phyloP scores from a whole-genome alignment of 2,113 vertebrate species.

The Uria lomvia region DNA sequence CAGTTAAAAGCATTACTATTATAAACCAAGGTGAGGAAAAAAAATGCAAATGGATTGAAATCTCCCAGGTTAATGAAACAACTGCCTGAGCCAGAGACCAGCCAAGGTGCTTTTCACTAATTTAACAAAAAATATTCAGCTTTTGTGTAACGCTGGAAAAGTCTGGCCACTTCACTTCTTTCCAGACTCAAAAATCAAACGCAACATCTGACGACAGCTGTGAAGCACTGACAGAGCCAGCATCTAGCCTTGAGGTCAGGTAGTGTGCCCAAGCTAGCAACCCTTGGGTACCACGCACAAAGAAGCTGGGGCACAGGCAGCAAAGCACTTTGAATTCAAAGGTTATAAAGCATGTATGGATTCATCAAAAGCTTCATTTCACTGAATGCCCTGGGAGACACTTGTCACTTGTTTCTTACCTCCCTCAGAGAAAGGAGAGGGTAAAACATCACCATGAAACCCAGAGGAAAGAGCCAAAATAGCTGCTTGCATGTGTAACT shows the following conservation, averaged over 20 bases:
- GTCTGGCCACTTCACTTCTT: not conserved
- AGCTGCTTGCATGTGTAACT: not conserved
- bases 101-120: not conserved
- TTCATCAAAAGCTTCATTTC: not conserved
- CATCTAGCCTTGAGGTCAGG: not conserved
- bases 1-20: not conserved
- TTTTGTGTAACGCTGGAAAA: not conserved
- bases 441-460: not conserved
- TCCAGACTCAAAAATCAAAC: not conserved
- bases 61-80: not conserved
- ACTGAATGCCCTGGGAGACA: not conserved
- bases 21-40: not conserved
- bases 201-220: not conserved
- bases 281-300: rapidly evolving
- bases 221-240: not conserved
- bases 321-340: not conserved
- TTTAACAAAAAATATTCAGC: not conserved
- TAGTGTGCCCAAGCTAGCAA: not conserved
- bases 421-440: not conserved
- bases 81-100: not conserved
- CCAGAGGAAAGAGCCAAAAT: not conserved
- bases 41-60: not conserved
- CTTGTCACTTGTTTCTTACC: not conserved
- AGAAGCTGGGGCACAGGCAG: not conserved
- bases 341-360: not conserved